phyloP scores from a whole-genome alignment of 2,797 vertebrate species.

The Huso huso region DNA sequence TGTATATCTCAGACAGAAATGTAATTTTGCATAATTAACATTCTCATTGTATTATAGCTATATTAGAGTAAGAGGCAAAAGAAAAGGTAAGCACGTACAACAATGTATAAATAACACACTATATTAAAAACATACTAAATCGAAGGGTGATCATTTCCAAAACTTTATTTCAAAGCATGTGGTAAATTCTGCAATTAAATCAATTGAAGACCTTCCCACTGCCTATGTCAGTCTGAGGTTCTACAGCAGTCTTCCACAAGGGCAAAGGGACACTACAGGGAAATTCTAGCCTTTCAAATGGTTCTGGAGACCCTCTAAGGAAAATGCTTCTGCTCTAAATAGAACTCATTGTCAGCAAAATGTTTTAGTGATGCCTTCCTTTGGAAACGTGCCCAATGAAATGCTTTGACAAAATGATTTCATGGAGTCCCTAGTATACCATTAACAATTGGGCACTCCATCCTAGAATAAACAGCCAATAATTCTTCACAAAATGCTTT shows the following conservation, averaged over 20 bases:
- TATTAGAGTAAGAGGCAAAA: too few species aligned
- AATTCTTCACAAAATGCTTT: too few species aligned
- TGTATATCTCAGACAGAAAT: too few species aligned
- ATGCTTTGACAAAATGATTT: neutral
- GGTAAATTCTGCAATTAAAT: neutral
- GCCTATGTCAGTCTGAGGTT: neutral
- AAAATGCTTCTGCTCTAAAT: constrained; percentile 13
- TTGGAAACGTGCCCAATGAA: constrained; percentile 7
- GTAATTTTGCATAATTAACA: too few species aligned
- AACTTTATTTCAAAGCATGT: neutral
- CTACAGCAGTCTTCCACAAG: constrained; percentile 30
- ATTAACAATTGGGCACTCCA: neutral
- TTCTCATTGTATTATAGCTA: too few species aligned
- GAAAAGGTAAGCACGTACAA: too few species aligned
- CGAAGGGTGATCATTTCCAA: too few species aligned
- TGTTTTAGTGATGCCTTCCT: constrained; percentile 3
- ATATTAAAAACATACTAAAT: too few species aligned
- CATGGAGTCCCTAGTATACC: neutral
- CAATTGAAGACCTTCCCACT: neutral
- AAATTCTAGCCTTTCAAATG: constrained; percentile 37
- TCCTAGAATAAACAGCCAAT: neutral
- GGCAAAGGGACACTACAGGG: constrained; percentile 49
- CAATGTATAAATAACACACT: too few species aligned
- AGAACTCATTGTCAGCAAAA: constrained; percentile 12
- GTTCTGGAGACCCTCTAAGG: constrained; percentile 32